Percentiles rank a stretch among this genome's conserved stretches.
phyloP scores from a whole-genome alignment of 2,113 vertebrate genomes.

The Urocolius indicus region DNA sequence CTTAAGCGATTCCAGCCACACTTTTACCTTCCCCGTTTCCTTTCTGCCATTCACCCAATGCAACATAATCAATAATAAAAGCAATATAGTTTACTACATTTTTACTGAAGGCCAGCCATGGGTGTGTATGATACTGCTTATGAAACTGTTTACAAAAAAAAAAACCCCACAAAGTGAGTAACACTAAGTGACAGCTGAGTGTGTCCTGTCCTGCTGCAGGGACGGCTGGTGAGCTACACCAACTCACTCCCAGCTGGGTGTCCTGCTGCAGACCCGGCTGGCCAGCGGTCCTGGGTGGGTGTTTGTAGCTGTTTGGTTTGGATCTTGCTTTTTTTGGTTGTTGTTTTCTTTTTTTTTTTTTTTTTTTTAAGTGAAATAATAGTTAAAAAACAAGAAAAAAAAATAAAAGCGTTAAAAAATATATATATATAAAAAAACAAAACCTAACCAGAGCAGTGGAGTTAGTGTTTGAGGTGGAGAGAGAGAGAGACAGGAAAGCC shows the following conservation, averaged over 20 bases:
- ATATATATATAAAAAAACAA: too few species aligned
- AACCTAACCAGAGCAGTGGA: neutral
- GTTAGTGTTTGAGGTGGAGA: conserved; percentile 10
- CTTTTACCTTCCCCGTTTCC: conserved; percentile 62
- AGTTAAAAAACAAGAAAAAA: too few species aligned
- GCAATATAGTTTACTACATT: conserved; percentile 86
- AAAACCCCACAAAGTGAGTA: conserved; percentile 18
- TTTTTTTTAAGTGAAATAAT: too few species aligned
- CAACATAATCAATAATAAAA: conserved; percentile 81
- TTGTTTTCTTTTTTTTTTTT: too few species aligned
- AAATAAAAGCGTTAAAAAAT: too few species aligned
- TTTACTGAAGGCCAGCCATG: conserved; percentile 84
- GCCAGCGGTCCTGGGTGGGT: neutral
- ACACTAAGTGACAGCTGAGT: conserved; percentile 83
- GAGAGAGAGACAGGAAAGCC: conserved; percentile 51
- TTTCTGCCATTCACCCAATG: conserved; percentile 78
- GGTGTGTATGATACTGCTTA: conserved; percentile 83
- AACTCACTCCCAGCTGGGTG: too few species aligned
- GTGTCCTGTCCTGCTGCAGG: conserved; percentile 74
- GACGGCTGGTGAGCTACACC: too few species aligned
- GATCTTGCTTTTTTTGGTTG: too few species aligned
- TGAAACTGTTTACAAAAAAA: conserved; percentile 83
- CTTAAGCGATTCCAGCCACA: conserved; percentile 80
- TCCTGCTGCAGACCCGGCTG: conserved; percentile 73
- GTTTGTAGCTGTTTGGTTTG: conserved; percentile 57